Evolutionary conservation across 2,888 invertebrate genomes (phyloP), one percentile per base, ranked within the genome.

Genomic region (Drosophila kanekoi): DNA sequence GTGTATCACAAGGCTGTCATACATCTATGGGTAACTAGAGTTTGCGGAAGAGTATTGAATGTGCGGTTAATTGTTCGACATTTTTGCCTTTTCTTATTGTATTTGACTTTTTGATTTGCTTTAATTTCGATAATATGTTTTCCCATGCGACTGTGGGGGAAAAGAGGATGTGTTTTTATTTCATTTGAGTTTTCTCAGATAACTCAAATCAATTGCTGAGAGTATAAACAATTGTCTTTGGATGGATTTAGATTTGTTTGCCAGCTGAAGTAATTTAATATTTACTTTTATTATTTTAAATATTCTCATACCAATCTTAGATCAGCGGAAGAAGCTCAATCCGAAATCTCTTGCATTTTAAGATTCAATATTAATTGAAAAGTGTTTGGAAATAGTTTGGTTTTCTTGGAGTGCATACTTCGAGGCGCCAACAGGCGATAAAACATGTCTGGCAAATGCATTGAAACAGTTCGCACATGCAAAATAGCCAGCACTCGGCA

Each of bases 51-150:
- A 2, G 59, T 16, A 59, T 43, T 62, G 2, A 16, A 4, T 5
- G 2, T 23, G n/a, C 41, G n/a, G n/a, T 9, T 10, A 11, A 2
- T 18, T n/a, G 10, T 16, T 18, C 0, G 4, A 11, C 11, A 9
- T 2, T 23, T 6, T 1, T 20, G 1, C 0, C 11, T 20, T 54
- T 35, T 14, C n/a, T 37, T 45, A 35, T 41, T 41, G 40, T 63
- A 45, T 73, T 85, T 61, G 40, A 49, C 43, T 82, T 48, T 28
- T 45, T 57, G 43, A 16, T 18, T 35, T 44, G 41, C 61, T 54
- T 79, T 80, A 49, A 65, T 72, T 68, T 68, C 8, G 40, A 38
- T 66, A 79, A 82, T 75, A 66, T 58, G 45, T 59, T 69, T 37
- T 23, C 6, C 13, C 16, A 56, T 73, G 20, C 43, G 45, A 54